Evolutionary conservation across 2,888 invertebrate species (phyloP).

Genomic region (Melipona bicolor): DNA sequence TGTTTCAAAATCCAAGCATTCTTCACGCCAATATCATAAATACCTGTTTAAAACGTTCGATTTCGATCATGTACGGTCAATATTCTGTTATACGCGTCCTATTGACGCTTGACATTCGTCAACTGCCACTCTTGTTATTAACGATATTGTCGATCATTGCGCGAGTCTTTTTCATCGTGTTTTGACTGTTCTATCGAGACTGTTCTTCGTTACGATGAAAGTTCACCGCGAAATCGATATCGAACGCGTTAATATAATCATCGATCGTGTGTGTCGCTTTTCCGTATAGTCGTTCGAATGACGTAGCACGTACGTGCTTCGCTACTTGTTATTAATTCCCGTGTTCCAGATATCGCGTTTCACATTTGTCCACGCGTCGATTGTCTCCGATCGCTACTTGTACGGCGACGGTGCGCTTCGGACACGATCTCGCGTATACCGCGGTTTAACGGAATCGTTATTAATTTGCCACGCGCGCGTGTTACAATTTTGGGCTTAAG

Average conservation of each 20-base stretch:
- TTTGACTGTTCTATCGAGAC: too few species aligned
- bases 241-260: not conserved
- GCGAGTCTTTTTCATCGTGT: too few species aligned
- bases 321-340: slow-evolving; percentile 17
- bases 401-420: not conserved
- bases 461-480: slow-evolving; percentile 48
- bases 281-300: not conserved
- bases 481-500: slow-evolving; percentile 44
- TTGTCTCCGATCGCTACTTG: not conserved
- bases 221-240: not conserved
- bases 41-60: not conserved
- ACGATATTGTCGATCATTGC: not conserved
- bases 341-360: slow-evolving; percentile 19
- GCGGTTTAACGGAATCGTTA: slow-evolving; percentile 41
- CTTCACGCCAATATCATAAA: not conserved
- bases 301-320: not conserved
- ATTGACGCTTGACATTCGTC: not conserved
- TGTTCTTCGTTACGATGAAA: not conserved
- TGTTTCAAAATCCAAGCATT: not conserved
- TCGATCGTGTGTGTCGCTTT: not conserved
- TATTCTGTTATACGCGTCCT: not conserved
- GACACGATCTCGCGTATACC: slow-evolving; percentile 17
- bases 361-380: slow-evolving; percentile 13
- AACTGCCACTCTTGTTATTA: not conserved
- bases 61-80: not conserved